phyloP scores from a whole-genome alignment of 2,797 vertebrate genomes.

The Malurus leucopterus region DNA sequence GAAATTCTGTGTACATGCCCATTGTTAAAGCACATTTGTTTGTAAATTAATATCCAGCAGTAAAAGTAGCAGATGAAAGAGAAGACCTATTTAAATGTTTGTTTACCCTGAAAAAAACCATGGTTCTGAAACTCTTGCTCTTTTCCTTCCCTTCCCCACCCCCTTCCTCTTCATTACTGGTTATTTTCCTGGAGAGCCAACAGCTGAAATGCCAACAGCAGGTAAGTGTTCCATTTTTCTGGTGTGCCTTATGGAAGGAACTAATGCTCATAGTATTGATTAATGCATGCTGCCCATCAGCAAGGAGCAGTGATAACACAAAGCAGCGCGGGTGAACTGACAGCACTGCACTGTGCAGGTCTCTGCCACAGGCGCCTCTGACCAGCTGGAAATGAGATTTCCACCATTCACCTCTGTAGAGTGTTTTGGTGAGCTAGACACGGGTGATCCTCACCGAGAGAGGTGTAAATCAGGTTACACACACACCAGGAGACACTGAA shows the following conservation, averaged over 20 bases:
- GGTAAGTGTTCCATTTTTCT: constrained; percentile 37
- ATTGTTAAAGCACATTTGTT: neutral
- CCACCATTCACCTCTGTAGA: neutral
- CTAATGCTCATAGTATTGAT: neutral
- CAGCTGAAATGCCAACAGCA: constrained; percentile 41
- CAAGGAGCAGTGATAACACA: neutral
- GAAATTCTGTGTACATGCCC: neutral
- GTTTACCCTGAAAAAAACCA: neutral
- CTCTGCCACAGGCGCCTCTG: neutral
- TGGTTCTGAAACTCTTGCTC: neutral
- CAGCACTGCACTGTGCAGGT: accelerated
- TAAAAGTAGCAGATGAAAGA: neutral
- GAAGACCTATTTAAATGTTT: neutral
- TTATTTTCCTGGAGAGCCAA: constrained; percentile 40
- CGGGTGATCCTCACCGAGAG: neutral
- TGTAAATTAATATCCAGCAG: neutral
- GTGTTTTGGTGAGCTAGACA: neutral
- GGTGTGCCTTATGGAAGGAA: neutral
- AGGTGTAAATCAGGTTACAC: neutral
- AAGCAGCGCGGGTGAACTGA: neutral
- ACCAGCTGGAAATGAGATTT: neutral
- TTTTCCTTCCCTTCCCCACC: neutral
- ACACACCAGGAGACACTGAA: neutral
- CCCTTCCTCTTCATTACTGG: neutral
- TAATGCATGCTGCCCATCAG: neutral